Evolutionary conservation across 1,140 invertebrate species (phyloP).

Genomic region (Musca vetustissima): DNA sequence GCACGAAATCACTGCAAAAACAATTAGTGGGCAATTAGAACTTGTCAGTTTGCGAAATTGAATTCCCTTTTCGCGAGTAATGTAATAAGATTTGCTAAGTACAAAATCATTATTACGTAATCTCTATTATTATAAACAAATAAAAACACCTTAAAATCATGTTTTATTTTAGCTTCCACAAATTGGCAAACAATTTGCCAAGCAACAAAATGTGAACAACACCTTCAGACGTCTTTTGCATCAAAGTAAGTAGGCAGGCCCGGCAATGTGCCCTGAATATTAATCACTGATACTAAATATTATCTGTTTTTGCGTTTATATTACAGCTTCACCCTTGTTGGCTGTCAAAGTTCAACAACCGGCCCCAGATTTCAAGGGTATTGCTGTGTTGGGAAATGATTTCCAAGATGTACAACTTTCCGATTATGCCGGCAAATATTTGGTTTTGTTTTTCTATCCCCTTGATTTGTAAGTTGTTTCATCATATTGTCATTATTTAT

Average conservation of each 20-base stretch:
- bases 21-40: background rate
- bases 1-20: background rate
- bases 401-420: conserved; percentile 86
- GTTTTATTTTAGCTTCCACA: conserved; percentile 30
- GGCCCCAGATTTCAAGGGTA: conserved; percentile 85
- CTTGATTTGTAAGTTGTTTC: conserved; percentile 88
- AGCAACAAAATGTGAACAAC: conserved; percentile 25
- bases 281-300: background rate
- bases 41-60: background rate
- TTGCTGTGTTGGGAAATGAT: conserved; percentile 84
- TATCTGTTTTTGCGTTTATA: background rate
- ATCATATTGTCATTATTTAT: too few species aligned
- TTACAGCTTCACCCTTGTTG: conserved; percentile 39
- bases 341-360: conserved; percentile 70
- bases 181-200: conserved; percentile 37
- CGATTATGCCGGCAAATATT: conserved; percentile 92
- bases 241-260: conserved; percentile 38
- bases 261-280: background rate
- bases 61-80: background rate
- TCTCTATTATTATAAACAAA: conserved; percentile 28
- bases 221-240: conserved; percentile 39
- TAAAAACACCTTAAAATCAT: too few species aligned
- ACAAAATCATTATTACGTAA: background rate
- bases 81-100: background rate
- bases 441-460: conserved; percentile 81